Percentiles rank a stretch among this genome's conserved stretches.
These are phyloP conservation scores for Papilio polyxenes DNA, from an alignment of 1,140 invertebrate species.

Conservation along the genomic window DNA sequence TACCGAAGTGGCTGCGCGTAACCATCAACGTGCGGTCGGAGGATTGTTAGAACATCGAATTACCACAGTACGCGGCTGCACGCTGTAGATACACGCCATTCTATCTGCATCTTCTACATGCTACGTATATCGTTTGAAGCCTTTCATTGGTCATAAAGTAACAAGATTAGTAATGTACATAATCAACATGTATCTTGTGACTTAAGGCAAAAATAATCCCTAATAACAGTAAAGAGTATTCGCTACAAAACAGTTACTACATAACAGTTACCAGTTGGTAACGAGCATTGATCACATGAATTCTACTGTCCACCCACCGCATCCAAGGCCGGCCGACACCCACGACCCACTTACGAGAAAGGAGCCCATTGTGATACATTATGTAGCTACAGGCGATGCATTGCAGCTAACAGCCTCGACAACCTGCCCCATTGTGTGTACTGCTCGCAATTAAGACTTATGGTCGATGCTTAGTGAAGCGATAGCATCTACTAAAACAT, in stretches of 20 bases:
- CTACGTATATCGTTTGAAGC: not conserved
- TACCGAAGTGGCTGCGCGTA: conserved; percentile 28
- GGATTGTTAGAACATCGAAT: conserved; percentile 33
- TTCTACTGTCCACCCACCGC: conserved; percentile 10
- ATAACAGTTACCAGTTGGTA: not conserved
- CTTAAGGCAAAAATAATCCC: not conserved
- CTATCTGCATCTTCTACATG: not conserved
- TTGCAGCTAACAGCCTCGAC: conserved; percentile 47
- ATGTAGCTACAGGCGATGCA: conserved; percentile 46
- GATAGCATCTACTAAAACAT: conserved; percentile 6
- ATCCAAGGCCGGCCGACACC: conserved; percentile 57
- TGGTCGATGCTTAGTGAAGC: not conserved
- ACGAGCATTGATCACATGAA: conserved; percentile 2
- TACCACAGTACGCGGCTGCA: conserved; percentile 37
- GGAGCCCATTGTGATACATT: conserved; percentile 58
- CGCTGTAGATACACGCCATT: not conserved
- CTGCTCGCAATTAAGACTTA: conserved; percentile 8
- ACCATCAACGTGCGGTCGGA: conserved; percentile 42
- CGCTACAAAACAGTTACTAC: not conserved
- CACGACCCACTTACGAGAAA: conserved; percentile 66
- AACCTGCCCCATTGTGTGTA: conserved; percentile 15
- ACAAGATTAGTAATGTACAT: not conserved
- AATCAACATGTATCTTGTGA: not conserved
- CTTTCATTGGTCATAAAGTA: no score
- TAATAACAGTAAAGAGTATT: not conserved